Conservation (phyloP, 37 sponge, comb jelly and placozoan species). For the Crambe crambe region DNA sequence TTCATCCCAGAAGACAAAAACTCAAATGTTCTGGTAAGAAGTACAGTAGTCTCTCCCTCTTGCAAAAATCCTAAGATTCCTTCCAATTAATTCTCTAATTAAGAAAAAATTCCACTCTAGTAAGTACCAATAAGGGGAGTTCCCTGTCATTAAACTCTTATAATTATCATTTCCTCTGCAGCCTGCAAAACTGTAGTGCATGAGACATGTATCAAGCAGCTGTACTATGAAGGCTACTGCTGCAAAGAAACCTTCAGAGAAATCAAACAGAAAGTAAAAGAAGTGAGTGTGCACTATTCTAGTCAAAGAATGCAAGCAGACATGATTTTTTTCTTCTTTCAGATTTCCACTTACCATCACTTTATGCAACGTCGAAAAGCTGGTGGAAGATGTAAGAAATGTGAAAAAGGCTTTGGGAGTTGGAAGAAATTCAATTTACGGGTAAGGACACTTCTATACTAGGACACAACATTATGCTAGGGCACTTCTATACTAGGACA, state of each 20-base stretch:
- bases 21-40: slow-evolving; percentile 38
- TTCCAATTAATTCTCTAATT: too few relatives aligned
- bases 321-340: not conserved
- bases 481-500: not conserved
- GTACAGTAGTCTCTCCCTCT: too few relatives aligned
- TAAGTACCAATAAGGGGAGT: too few relatives aligned
- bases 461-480: slow-evolving; percentile 27
- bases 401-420: slow-evolving; percentile 64
- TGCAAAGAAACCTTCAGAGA: slow-evolving; percentile 83
- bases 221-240: slow-evolving; percentile 33
- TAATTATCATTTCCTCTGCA: slow-evolving; percentile 2
- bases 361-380: slow-evolving; percentile 53
- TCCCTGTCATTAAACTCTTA: not conserved
- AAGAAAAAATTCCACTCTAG: too few relatives aligned
- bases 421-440: slow-evolving; percentile 46
- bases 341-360: slow-evolving; percentile 47
- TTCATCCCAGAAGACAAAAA: slow-evolving; percentile 37
- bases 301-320: not conserved
- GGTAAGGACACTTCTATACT: slow-evolving; percentile 17
- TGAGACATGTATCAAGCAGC: slow-evolving; percentile 49
- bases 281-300: slow-evolving; percentile 7
- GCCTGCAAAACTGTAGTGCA: slow-evolving; percentile 74
- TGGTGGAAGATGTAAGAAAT: slow-evolving; percentile 55
- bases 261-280: slow-evolving; percentile 64
- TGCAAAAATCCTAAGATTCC: too few relatives aligned